Conservation (phyloP, 1,140 invertebrate genomes). For the Ganaspis sp. region DNA sequence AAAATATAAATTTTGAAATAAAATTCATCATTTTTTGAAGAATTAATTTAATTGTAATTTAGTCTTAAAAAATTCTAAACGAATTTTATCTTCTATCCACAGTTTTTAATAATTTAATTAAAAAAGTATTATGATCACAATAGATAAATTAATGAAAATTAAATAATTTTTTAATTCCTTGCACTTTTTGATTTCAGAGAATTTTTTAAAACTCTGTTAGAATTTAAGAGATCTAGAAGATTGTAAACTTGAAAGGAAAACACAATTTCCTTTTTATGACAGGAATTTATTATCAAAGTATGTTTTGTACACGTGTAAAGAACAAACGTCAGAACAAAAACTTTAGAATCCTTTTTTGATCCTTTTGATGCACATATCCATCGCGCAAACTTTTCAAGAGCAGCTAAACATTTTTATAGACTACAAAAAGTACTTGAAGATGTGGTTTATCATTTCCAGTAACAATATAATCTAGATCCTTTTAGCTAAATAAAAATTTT, state of each 20-base stretch:
- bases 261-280: constrained; percentile 9
- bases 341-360: constrained; percentile 6
- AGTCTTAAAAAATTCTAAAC: no score
- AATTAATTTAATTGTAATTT: no score
- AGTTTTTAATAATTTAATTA: no score
- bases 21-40: no score
- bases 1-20: no score
- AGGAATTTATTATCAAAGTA: constrained; percentile 10
- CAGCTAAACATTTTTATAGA: constrained; percentile 9
- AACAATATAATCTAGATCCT: neutral
- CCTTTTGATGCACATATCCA: constrained; percentile 5
- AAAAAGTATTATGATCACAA: no score
- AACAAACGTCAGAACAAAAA: constrained; percentile 4
- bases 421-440: neutral
- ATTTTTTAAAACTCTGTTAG: neutral
- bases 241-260: neutral
- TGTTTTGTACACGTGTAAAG: constrained; percentile 9
- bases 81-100: no score
- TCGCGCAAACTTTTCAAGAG: neutral
- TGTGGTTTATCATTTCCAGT: neutral
- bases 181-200: neutral
- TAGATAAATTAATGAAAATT: no score
- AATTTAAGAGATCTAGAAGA: neutral
- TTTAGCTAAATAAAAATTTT: neutral
- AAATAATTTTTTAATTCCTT: neutral